These are phyloP conservation scores for Lepisosteus oculatus DNA, from an alignment of 2,113 vertebrate species.

Conservation along the genomic window DNA sequence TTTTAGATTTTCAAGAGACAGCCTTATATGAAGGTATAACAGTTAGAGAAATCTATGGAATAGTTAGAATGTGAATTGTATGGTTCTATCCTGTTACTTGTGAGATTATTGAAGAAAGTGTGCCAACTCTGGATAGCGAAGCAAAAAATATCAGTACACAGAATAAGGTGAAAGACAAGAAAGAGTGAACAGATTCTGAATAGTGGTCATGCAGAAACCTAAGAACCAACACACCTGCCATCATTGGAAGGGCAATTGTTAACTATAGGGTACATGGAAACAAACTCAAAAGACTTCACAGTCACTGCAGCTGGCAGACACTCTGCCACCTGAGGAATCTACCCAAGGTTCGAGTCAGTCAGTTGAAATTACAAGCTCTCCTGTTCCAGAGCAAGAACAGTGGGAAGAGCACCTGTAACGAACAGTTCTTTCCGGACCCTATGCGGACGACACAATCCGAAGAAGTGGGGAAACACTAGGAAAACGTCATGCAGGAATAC, in stretches of 20 bases:
- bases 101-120: too few species aligned
- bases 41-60: too few species aligned
- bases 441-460: too few species aligned
- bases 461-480: too few species aligned
- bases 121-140: too few species aligned
- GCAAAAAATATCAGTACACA: background rate
- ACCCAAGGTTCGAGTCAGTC: too few species aligned
- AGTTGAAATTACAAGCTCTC: too few species aligned
- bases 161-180: background rate
- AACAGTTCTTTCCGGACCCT: too few species aligned
- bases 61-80: too few species aligned
- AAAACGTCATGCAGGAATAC: too few species aligned
- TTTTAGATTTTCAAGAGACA: conserved; percentile 16
- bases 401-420: background rate
- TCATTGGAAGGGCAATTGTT: background rate
- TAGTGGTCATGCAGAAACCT: background rate
- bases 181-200: background rate
- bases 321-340: background rate
- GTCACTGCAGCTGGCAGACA: background rate
- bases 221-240: background rate
- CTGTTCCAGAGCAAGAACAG: background rate
- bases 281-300: background rate
- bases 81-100: too few species aligned
- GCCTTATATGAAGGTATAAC: background rate
- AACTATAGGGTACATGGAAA: background rate